These are phyloP conservation scores for Oenanthe melanoleuca DNA, from an alignment of 2,113 vertebrate species.

Conservation along the genomic window DNA sequence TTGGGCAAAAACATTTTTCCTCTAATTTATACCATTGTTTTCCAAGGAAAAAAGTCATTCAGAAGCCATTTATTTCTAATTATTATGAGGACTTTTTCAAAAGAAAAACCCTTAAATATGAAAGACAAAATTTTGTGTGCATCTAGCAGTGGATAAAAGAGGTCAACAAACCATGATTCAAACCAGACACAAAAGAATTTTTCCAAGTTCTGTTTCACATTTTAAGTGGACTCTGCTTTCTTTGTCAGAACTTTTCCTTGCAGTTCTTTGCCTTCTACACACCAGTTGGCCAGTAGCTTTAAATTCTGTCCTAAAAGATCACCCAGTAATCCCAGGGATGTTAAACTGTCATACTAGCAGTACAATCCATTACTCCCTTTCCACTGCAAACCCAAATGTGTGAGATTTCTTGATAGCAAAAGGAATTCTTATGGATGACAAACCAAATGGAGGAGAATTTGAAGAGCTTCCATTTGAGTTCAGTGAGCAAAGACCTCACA, in stretches of 20 bases:
- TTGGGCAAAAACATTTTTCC: constrained; percentile 28
- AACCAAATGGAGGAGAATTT: background rate
- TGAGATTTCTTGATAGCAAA: background rate
- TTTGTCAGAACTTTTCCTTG: background rate
- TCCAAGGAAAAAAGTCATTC: constrained; percentile 18
- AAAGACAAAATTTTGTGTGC: constrained; percentile 14
- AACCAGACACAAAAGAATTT: background rate
- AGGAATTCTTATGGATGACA: background rate
- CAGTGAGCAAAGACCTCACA: background rate
- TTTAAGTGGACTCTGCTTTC: background rate
- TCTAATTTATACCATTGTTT: constrained; percentile 57
- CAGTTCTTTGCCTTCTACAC: background rate
- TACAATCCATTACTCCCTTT: background rate
- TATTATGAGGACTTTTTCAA: background rate
- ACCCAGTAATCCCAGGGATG: background rate
- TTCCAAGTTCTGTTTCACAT: background rate
- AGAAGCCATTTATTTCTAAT: constrained; percentile 31
- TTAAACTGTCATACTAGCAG: background rate
- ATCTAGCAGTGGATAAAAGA: background rate
- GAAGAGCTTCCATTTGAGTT: background rate
- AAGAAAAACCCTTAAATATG: background rate
- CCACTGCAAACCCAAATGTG: rapidly evolving
- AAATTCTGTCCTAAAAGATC: background rate
- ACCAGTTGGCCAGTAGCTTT: background rate
- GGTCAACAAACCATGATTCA: background rate